A percentile compares a stretch with the other conserved stretches of the same genome.
phyloP scores from a whole-genome alignment of 2,797 vertebrate species.

The Numenius phaeopus region DNA sequence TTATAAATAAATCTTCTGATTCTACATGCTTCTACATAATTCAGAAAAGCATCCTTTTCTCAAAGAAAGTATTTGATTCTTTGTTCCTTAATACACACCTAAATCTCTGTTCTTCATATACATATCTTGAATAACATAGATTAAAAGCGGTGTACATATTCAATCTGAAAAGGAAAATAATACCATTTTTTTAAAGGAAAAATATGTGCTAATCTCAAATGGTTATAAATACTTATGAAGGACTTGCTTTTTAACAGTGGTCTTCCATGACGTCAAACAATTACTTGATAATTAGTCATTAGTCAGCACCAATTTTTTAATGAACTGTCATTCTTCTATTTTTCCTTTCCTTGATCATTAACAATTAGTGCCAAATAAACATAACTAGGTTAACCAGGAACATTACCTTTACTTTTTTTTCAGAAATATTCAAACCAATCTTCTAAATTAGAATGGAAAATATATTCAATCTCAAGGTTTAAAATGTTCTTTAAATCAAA shows the following conservation, averaged over 20 bases:
- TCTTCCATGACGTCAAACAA: not conserved
- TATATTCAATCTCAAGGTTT: not conserved
- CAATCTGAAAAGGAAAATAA: not conserved
- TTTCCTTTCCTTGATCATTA: not conserved
- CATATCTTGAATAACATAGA: not conserved
- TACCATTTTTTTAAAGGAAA: not conserved
- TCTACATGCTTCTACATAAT: not conserved
- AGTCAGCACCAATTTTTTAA: not conserved
- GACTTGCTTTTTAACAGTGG: not conserved
- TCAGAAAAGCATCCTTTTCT: not conserved
- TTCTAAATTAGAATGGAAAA: not conserved
- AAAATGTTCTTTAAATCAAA: not conserved
- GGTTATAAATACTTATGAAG: not conserved
- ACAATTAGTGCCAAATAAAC: not conserved
- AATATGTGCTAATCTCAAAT: not conserved
- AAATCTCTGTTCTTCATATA: not conserved
- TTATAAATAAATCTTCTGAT: conserved; percentile 18
- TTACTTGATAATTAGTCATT: not conserved
- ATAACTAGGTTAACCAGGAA: not conserved
- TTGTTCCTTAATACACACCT: not conserved
- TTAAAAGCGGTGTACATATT: not conserved
- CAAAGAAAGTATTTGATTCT: not conserved
- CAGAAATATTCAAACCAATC: not conserved
- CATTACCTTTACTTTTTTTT: not conserved
- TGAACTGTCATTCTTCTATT: not conserved